These are phyloP conservation scores for Catamblyrhynchus diadema DNA, from an alignment of 2,797 vertebrate species.

Conservation along the genomic window DNA sequence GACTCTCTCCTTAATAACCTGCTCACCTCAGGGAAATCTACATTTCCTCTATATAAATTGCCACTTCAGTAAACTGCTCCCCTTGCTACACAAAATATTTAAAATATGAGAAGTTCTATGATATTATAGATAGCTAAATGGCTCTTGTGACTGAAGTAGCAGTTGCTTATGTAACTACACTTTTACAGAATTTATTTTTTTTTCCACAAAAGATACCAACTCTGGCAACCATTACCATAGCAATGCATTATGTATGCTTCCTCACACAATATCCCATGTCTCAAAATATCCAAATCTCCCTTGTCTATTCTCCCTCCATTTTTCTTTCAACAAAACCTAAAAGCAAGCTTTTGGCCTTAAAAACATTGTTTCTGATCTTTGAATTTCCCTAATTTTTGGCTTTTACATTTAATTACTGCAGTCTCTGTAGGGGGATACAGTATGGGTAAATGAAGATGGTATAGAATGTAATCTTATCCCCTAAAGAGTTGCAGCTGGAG, in stretches of 20 bases:
- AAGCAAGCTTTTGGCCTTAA: background rate
- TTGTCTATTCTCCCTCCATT: background rate
- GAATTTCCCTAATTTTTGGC: background rate
- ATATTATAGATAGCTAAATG: background rate
- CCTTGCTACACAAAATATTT: background rate
- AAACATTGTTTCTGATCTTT: background rate
- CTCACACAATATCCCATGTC: background rate
- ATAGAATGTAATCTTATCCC: no score
- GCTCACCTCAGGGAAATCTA: background rate
- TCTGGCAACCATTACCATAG: constrained; percentile 66
- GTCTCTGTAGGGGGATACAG: background rate
- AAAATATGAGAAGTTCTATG: background rate
- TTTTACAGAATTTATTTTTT: background rate
- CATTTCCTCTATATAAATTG: background rate
- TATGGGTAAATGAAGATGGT: no score
- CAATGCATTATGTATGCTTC: constrained; percentile 30
- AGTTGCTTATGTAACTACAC: constrained; percentile 52
- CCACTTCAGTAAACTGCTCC: background rate
- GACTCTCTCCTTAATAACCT: background rate
- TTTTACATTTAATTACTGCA: background rate
- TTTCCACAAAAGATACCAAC: constrained; percentile 55
- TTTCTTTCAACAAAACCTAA: background rate
- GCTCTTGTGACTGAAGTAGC: background rate
- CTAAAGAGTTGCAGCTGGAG: no score
- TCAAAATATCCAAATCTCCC: constrained; percentile 22